These are phyloP conservation scores for Bagarius yarrelli DNA, from an alignment of 2,113 vertebrate genomes.

Conservation along the genomic window DNA sequence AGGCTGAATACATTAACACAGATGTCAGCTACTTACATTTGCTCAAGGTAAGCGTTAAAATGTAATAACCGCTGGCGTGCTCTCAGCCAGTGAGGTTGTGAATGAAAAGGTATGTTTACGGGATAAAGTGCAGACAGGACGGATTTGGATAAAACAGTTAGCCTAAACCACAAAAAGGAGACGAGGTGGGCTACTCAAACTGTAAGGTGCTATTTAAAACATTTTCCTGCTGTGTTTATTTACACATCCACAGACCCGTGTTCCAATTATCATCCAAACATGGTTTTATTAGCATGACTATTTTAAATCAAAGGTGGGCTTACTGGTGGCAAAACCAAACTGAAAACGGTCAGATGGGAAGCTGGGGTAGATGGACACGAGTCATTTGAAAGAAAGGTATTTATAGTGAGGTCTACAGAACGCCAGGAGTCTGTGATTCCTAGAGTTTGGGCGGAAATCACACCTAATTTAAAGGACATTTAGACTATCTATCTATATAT, in stretches of 20 bases:
- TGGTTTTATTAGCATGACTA: conserved; percentile 51
- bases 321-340: background rate
- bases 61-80: conserved; percentile 3
- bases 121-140: conserved; percentile 35
- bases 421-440: background rate
- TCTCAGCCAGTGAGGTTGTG: conserved; percentile 7
- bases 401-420: background rate
- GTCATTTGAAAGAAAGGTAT: background rate
- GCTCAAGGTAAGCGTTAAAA: conserved; percentile 13
- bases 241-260: conserved; percentile 33
- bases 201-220: conserved; percentile 26
- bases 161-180: conserved; percentile 35
- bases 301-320: conserved; percentile 50
- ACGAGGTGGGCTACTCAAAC: conserved; percentile 21
- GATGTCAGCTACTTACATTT: conserved; percentile 35
- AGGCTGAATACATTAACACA: conserved; percentile 48
- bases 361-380: background rate
- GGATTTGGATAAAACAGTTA: conserved; percentile 14
- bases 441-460: too few species aligned
- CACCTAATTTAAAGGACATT: too few species aligned
- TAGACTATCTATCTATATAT: too few species aligned
- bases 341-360: background rate
- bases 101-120: conserved; percentile 42
- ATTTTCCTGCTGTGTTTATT: conserved; percentile 37
- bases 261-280: conserved; percentile 40